Conservation (phyloP, 1,140 invertebrate species). For the Leptopilina boulardi region DNA sequence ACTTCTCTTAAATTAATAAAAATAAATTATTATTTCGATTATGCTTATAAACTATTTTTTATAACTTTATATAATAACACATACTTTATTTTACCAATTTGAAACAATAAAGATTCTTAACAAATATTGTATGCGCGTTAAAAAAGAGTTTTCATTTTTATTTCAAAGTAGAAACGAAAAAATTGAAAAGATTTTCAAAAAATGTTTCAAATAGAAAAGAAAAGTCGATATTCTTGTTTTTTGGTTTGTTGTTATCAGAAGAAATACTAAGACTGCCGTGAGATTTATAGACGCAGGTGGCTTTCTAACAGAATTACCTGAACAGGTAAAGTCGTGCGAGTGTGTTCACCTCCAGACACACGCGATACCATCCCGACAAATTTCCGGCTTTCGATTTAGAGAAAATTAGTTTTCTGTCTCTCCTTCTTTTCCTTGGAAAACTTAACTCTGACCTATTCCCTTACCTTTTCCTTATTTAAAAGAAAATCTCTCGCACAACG, state of each 20-base stretch:
- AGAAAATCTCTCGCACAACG: not conserved
- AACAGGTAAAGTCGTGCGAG: slow-evolving; percentile 27
- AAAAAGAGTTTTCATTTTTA: too few species aligned
- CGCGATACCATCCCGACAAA: slow-evolving; percentile 23
- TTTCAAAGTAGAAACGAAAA: too few species aligned
- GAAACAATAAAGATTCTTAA: too few species aligned
- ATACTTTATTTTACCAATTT: too few species aligned
- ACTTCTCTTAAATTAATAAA: too few species aligned
- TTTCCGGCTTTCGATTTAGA: slow-evolving; percentile 23
- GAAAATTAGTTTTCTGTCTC: slow-evolving; percentile 20
- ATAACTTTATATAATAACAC: too few species aligned
- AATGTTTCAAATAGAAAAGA: too few species aligned
- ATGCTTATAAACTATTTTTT: too few species aligned
- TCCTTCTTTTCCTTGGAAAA: not conserved
- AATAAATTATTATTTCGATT: too few species aligned
- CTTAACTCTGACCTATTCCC: not conserved
- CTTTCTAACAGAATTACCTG: slow-evolving; percentile 37
- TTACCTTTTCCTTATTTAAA: not conserved
- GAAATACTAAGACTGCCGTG: not conserved
- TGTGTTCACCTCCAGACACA: slow-evolving; percentile 16
- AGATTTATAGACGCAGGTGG: slow-evolving; percentile 41
- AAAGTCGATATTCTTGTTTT: not conserved
- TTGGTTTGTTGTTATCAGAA: not conserved
- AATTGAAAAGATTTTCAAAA: too few species aligned
- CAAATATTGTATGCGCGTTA: too few species aligned